Evolutionary conservation across 1,140 invertebrate genomes (phyloP).

Genomic region (Dreissena polymorpha): DNA sequence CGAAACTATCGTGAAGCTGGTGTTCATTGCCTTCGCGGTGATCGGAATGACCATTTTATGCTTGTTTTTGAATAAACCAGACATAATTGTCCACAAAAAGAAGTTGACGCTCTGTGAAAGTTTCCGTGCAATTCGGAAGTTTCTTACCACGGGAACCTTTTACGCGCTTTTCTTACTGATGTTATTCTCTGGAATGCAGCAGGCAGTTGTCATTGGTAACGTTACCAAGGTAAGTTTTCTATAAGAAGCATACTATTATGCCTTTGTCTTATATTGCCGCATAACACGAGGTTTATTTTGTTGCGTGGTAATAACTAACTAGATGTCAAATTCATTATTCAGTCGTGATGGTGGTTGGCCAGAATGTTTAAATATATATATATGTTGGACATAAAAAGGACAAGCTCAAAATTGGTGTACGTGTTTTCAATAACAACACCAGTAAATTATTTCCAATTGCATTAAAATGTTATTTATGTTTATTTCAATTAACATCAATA

Average conservation of each 20-base stretch:
- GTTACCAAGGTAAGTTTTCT: constrained; percentile 64
- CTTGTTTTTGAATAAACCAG: constrained; percentile 64
- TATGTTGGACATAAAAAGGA: no score
- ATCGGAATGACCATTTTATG: constrained; percentile 61
- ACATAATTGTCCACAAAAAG: constrained; percentile 64
- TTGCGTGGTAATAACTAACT: no score
- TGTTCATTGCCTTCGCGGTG: constrained; percentile 59
- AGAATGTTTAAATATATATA: no score
- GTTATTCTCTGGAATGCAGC: constrained; percentile 67
- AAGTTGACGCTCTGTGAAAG: constrained; percentile 58
- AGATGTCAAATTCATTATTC: no score
- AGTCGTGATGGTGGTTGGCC: no score
- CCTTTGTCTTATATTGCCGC: no score
- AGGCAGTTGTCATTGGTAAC: constrained; percentile 65
- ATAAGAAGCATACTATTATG: background rate
- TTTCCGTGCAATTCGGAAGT: constrained; percentile 55
- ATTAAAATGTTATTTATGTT: no score
- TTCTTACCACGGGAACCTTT: constrained; percentile 59
- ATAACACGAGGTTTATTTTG: no score
- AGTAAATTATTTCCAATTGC: no score
- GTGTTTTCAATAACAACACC: no score
- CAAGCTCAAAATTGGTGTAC: no score
- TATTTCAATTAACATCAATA: no score
- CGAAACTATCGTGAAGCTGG: constrained; percentile 60
- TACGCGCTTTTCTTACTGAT: constrained; percentile 60